Percentiles rank a stretch among this genome's conserved stretches.
Evolutionary conservation across 92 coral and sea anemone species (phyloP).

Genomic region (Palythoa grandis): DNA sequence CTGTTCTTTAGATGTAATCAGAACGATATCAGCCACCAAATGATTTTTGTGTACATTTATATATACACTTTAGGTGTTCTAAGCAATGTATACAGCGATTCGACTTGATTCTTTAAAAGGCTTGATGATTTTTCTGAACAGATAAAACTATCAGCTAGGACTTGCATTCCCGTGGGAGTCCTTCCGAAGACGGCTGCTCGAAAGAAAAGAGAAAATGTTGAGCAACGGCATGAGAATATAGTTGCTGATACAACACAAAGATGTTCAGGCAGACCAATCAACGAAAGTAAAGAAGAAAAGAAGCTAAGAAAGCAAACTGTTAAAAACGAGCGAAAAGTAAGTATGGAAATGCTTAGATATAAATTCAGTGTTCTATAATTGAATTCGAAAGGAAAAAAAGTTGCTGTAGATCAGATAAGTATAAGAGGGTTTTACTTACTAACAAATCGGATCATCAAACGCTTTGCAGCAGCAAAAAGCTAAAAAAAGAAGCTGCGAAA

Average conservation of each 20-base stretch:
- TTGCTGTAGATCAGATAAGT: too few relatives aligned
- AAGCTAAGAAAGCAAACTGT: slow-evolving; percentile 80
- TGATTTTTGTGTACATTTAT: too few relatives aligned
- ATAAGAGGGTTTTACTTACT: too few relatives aligned
- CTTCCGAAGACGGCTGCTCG: slow-evolving; percentile 57
- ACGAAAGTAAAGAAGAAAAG: slow-evolving; percentile 91
- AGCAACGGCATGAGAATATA: neutral
- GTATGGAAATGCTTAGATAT: neutral
- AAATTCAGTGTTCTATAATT: too few relatives aligned
- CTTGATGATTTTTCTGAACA: slow-evolving; percentile 40
- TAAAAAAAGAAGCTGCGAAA: too few relatives aligned
- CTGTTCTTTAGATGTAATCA: too few relatives aligned
- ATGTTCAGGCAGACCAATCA: slow-evolving; percentile 47
- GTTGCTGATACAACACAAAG: neutral
- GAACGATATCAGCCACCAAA: too few relatives aligned
- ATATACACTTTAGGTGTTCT: too few relatives aligned
- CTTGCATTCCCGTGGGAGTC: slow-evolving; percentile 93
- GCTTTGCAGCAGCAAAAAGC: too few relatives aligned
- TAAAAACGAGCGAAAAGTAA: slow-evolving; percentile 87
- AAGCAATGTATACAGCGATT: too few relatives aligned
- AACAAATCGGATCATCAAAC: too few relatives aligned
- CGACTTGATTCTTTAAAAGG: neutral
- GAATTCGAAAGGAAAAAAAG: too few relatives aligned
- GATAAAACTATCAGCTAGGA: slow-evolving; percentile 78
- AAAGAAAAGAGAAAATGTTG: slow-evolving; percentile 32